Evolutionary conservation across 2,888 invertebrate species (phyloP), one percentile per base, ranked within the genome.

Genomic region (Dastarcus helophoroides): DNA sequence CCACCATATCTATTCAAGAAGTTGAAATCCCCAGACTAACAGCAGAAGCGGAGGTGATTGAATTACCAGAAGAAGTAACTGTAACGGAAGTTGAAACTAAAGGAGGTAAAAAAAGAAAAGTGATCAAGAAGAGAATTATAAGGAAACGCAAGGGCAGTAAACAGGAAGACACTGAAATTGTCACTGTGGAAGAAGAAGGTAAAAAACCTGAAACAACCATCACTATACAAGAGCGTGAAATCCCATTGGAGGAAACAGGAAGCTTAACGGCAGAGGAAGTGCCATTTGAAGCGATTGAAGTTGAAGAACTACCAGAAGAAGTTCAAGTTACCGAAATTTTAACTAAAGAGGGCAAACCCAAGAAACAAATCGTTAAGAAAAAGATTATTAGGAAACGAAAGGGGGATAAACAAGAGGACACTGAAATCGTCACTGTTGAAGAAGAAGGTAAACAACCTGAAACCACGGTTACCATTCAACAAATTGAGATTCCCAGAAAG

Each of bases 381-480:
- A 48, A 63, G 2, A 55, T 60, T 2, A 60, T 66, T 1, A 19
- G 23, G 11, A 23, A 29, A 24, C 56, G 54, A 9, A 50, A 25
- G 16, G 35, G 39, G 26, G 15, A 25, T 26, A 43, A 40, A 36
- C 31, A 44, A 30, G 44, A 41, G 39, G 11, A 43, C 16, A 42
- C 44, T 34, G 21, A 51, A 44, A 31, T 53, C 26, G 31, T 26
- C 5, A 41, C 43, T 10, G 50, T 63, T 22, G 57, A 59, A 43
- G 54, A 62, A 43, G 64, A 63, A 35, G 60, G 58, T 7, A 48
- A 56, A 31, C 49, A 60, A 33, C 67, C 67, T 0, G 46, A 59
- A 30, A 57, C 45, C 26, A 52, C 56, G 17, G 48, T 56, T 16
- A 41, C 40, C 2, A 48, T 53, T 3, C 37, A 49, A 40, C 48